phyloP scores from a whole-genome alignment of 2,888 invertebrate species.

The Abscondita cerata region DNA sequence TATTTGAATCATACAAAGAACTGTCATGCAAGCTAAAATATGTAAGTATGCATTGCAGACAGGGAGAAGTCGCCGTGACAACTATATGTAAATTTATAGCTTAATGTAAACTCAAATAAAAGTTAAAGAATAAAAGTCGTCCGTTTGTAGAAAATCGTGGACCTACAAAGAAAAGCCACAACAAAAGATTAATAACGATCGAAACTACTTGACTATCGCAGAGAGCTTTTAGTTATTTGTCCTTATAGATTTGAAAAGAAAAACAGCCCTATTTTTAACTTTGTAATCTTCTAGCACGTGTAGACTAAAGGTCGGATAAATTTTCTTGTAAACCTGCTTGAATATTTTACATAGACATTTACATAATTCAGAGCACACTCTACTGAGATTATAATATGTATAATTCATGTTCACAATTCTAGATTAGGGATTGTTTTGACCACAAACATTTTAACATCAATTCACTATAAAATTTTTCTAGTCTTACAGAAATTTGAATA shows the following conservation, averaged over 20 bases:
- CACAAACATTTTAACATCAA: conserved; percentile 24
- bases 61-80: no score
- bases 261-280: not conserved
- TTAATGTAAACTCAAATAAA: no score
- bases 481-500: not conserved
- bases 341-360: conserved; percentile 44
- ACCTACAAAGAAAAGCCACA: no score
- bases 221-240: no score
- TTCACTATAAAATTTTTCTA: conserved; percentile 1
- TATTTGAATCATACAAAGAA: no score
- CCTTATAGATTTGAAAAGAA: no score
- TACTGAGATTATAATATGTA: conserved; percentile 47
- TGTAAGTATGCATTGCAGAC: no score
- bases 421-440: conserved; percentile 26
- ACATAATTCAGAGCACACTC: conserved; percentile 46
- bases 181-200: not conserved
- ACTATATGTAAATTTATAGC: no score
- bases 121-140: no score
- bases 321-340: conserved; percentile 21
- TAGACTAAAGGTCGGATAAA: conserved; percentile 5
- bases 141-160: no score
- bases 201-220: no score
- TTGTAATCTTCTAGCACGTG: conserved; percentile 4
- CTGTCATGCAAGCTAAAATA: no score
- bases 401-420: conserved; percentile 43